Evolutionary conservation across 2,113 vertebrate genomes (phyloP).

Genomic region (Lepidothrix coronata): DNA sequence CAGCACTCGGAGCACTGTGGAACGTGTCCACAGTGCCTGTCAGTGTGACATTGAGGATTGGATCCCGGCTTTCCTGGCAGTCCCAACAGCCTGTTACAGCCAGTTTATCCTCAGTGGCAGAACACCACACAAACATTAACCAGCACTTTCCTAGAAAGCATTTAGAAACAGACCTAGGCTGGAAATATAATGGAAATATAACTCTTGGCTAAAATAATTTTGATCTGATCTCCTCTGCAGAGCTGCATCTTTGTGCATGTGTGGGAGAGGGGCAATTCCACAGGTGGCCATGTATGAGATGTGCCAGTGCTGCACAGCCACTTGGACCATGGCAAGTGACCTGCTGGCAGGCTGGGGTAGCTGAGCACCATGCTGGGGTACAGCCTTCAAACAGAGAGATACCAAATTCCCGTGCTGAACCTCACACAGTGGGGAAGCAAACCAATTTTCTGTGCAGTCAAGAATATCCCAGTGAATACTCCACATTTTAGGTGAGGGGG

Average conservation of each 20-base stretch:
- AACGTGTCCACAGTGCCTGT: neutral
- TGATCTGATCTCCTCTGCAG: neutral
- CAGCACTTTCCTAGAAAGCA: neutral
- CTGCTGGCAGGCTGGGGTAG: neutral
- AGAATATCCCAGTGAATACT: neutral
- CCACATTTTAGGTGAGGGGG: accelerated
- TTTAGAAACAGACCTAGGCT: neutral
- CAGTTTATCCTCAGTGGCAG: neutral
- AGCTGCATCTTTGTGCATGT: accelerated
- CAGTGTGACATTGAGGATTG: accelerated
- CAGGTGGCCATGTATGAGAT: accelerated
- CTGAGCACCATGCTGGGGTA: neutral
- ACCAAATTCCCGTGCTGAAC: neutral
- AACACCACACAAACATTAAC: neutral
- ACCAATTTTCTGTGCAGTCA: neutral
- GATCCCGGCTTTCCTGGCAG: neutral
- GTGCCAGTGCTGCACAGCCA: accelerated
- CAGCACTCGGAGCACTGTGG: accelerated
- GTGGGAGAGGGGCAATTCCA: neutral
- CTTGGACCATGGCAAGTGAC: accelerated
- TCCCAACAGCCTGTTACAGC: accelerated
- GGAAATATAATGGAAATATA: neutral
- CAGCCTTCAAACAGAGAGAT: neutral
- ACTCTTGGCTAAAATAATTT: neutral
- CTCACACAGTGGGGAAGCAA: accelerated